phyloP scores from a whole-genome alignment of 2,888 invertebrate species.

The Hartigia nigra region DNA sequence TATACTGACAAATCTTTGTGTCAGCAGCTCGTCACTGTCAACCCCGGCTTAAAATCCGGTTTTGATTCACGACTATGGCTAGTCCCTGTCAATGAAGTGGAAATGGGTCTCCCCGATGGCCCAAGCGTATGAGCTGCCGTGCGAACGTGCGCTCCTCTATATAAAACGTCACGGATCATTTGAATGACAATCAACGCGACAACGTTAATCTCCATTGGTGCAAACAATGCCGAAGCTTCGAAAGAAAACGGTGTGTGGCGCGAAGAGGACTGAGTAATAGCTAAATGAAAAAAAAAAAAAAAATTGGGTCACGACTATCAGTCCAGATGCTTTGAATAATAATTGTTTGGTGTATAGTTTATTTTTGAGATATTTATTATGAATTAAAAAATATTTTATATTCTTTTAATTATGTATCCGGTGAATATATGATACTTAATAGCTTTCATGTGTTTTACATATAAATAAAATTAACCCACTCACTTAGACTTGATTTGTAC shows the following conservation, averaged over 20 bases:
- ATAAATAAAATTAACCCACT: background rate
- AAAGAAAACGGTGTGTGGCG: background rate
- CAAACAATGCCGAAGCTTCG: background rate
- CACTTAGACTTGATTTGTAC: background rate
- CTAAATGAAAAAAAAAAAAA: background rate
- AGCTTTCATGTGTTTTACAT: background rate
- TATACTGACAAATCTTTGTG: slow-evolving; percentile 47
- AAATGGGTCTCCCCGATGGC: background rate
- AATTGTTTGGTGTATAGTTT: background rate
- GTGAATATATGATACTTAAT: background rate
- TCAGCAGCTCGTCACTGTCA: slow-evolving; percentile 57
- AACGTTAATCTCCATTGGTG: background rate
- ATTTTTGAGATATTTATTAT: background rate
- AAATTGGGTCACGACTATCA: background rate
- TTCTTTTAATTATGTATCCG: background rate
- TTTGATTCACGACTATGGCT: slow-evolving; percentile 32
- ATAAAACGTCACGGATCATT: background rate
- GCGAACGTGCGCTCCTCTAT: background rate
- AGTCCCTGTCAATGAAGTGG: background rate
- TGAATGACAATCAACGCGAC: background rate
- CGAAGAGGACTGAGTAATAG: background rate
- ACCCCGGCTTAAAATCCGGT: slow-evolving; percentile 50
- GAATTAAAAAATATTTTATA: background rate
- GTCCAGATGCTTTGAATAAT: background rate
- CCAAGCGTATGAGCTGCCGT: background rate